phyloP scores from a whole-genome alignment of 2,113 vertebrate genomes.

The Oreotrochilus melanogaster region DNA sequence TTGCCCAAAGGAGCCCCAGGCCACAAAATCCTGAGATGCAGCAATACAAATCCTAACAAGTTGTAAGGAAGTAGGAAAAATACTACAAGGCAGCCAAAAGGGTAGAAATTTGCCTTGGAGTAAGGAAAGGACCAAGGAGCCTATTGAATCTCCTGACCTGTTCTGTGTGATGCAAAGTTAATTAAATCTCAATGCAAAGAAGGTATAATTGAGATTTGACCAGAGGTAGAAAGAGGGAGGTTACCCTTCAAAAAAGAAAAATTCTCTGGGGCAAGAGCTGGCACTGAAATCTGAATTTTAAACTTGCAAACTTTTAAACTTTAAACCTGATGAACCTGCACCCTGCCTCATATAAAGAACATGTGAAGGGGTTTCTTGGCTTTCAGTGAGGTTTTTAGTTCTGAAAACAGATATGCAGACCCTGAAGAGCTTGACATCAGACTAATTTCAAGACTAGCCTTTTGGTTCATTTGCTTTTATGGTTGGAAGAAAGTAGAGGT shows the following conservation, averaged over 20 bases:
- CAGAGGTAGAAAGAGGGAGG: background rate
- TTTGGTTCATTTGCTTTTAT: background rate
- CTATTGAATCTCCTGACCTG: background rate
- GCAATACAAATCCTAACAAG: background rate
- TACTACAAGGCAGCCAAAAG: background rate
- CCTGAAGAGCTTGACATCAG: background rate
- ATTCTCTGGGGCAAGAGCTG: background rate
- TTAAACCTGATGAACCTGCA: background rate
- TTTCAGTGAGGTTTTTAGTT: background rate
- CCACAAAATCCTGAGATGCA: background rate
- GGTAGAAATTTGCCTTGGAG: background rate
- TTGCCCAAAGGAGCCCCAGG: background rate
- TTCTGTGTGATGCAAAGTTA: background rate
- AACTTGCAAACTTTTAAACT: background rate
- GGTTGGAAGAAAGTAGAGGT: background rate
- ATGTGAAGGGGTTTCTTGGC: background rate
- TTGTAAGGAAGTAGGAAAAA: background rate
- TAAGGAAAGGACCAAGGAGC: background rate
- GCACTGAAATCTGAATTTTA: background rate
- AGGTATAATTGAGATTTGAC: background rate
- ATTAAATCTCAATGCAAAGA: background rate
- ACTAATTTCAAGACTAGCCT: background rate
- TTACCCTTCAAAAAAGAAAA: background rate
- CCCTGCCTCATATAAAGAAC: background rate
- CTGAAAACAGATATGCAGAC: background rate